Evolutionary conservation across 2,113 vertebrate genomes (phyloP).

Genomic region (Pterocles orientalis): DNA sequence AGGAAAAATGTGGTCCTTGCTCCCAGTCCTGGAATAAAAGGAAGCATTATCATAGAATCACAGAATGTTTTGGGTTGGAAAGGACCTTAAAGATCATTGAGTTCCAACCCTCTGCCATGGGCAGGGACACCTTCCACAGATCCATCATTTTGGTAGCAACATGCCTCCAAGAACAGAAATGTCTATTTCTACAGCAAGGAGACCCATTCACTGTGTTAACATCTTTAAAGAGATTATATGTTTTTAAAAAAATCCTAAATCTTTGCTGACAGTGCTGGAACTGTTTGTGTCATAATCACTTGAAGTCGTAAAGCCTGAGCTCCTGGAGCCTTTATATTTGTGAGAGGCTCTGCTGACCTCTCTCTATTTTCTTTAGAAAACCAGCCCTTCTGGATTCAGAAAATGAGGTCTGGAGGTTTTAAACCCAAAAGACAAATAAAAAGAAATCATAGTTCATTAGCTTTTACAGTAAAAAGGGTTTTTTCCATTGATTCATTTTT

Average conservation of each 20-base stretch:
- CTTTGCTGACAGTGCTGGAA: neutral
- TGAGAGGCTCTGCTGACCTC: neutral
- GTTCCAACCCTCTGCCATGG: too few relatives aligned
- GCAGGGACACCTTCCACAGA: neutral
- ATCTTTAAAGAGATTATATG: neutral
- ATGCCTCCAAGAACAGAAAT: neutral
- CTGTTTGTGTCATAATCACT: neutral
- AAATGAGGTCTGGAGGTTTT: neutral
- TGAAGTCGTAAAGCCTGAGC: neutral
- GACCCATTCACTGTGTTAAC: accelerated
- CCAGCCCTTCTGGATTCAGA: neutral
- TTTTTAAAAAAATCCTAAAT: neutral
- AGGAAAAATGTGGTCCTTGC: neutral
- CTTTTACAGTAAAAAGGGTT: neutral
- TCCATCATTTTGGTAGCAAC: neutral
- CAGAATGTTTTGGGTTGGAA: too few relatives aligned
- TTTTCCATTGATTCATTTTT: neutral
- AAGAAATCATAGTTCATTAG: slow-evolving; percentile 23
- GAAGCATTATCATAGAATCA: neutral
- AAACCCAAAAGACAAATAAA: slow-evolving; percentile 41
- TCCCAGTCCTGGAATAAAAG: neutral
- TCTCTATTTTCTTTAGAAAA: neutral
- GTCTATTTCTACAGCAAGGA: neutral
- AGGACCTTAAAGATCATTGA: too few relatives aligned
- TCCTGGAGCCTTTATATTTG: neutral